Conservation (phyloP, 2,888 invertebrate genomes). For the Masnerella sp. region DNA sequence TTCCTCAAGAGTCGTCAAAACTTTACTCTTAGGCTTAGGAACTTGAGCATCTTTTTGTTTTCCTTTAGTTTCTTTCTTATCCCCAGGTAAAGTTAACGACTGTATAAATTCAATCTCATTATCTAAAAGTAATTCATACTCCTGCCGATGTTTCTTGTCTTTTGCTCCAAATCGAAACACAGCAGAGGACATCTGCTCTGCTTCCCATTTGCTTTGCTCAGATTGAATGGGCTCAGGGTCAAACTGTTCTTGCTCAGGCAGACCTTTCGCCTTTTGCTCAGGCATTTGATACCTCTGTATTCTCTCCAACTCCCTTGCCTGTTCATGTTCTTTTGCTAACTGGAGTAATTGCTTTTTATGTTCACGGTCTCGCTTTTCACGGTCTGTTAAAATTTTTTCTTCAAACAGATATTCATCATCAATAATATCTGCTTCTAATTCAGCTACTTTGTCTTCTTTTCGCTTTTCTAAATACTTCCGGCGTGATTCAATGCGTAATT, state of each 20-base stretch:
- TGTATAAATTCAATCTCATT: conserved; percentile 99
- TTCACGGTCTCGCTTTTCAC: conserved; percentile 89
- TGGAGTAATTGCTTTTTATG: conserved; percentile 94
- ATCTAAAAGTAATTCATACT: conserved; percentile 95
- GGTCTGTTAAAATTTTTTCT: conserved; percentile 90
- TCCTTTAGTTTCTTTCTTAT: conserved; percentile 77
- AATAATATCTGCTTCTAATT: conserved; percentile 94
- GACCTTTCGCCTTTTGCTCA: conserved; percentile 88
- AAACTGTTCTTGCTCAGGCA: conserved; percentile 89
- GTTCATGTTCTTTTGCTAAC: conserved; percentile 96
- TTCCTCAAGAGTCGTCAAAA: conserved; percentile 85
- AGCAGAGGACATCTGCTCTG: conserved; percentile 96
- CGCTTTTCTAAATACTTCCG: conserved; percentile 96
- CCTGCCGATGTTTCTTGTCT: conserved; percentile 83
- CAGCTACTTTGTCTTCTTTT: conserved; percentile 96
- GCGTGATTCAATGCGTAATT: conserved; percentile 92
- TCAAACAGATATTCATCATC: conserved; percentile 98
- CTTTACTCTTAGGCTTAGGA: conserved; percentile 76
- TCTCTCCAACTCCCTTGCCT: conserved; percentile 94
- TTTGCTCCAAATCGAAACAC: conserved; percentile 95
- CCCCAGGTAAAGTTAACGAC: conserved; percentile 88
- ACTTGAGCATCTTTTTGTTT: conserved; percentile 61
- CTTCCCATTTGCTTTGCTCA: conserved; percentile 97
- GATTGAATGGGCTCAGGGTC: conserved; percentile 84
- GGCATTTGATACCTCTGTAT: conserved; percentile 97